Evolutionary conservation across 2,113 vertebrate species (phyloP), one percentile per base, ranked within the genome.

Genomic region (Heliornis fulica): DNA sequence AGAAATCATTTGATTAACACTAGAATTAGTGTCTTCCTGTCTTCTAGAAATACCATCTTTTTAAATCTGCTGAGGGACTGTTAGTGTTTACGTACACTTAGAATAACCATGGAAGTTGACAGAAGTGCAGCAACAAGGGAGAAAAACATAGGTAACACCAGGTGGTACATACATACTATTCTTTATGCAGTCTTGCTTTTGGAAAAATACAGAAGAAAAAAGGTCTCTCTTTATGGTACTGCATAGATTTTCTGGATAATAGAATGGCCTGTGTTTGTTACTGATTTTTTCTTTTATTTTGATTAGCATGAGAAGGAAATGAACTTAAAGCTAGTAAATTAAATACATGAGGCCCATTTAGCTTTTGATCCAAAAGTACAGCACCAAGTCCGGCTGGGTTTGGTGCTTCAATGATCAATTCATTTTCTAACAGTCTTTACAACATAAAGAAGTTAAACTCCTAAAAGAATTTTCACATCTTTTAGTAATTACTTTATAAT

Each of bases 81-180:
- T 28, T 9, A 25, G 20, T 53, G 31, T n/a, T 84, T 12, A 79
- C 26, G 75, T 43, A 31, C 41, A 60, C 71, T 38, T n/a, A 75
- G 16, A 89, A 51, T 19, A 72, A 61, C 2, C 9, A 7, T 18
- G 26, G 45, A 83, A 79, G 10, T 43, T 40, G 6, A 70, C 93
- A 46, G 26, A 10, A 84, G 17, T 4, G 15, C 9, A 19, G 10
- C 2, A 1, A 57, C 0, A 4, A 74, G 31, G 23, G 17, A 78
- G 16, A 17, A 63, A 87, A 80, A 71, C 1, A 5, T 28, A 83
- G 11, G 4, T 28, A 81, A 36, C 2, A 51, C 3, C 38, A 53
- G 0, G 0, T 13, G 13, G 40, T 8, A 57, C 14, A 53, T 2
- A 8, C 6, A 74, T 5, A 61, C 5, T 57, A 20, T 2, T 77